A percentile compares a stretch with the other conserved stretches of the same genome.
Conservation (phyloP, 2,888 invertebrate genomes). For the Drosophila eohydei region DNA sequence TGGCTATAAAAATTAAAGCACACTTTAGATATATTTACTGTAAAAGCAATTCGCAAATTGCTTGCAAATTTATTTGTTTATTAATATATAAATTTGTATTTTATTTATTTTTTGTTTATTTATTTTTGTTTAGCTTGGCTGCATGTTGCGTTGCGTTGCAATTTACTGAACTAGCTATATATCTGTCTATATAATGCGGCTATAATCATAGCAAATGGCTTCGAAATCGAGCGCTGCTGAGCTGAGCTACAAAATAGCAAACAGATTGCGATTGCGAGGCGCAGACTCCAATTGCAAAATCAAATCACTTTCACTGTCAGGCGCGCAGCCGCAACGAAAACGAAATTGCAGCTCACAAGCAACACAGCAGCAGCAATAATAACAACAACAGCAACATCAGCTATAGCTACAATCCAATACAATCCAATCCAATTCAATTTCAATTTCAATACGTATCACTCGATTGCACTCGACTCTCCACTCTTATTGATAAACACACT, state of each 20-base stretch:
- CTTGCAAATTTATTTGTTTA: conserved; percentile 46
- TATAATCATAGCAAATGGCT: conserved; percentile 45
- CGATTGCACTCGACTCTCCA: conserved; percentile 47
- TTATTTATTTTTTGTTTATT: conserved; percentile 26
- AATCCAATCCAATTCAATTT: conserved; percentile 35
- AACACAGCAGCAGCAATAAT: conserved; percentile 25
- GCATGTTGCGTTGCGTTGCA: conserved; percentile 21
- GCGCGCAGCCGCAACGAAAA: conserved; percentile 55
- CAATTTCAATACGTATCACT: conserved; percentile 40
- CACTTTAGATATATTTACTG: conserved; percentile 30
- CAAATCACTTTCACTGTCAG: conserved; percentile 83
- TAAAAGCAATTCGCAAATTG: conserved; percentile 29
- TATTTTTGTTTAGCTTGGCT: conserved; percentile 47
- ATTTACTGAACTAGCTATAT: conserved; percentile 2
- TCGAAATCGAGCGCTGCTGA: conserved; percentile 32
- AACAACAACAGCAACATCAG: conserved; percentile 22
- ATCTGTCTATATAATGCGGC: conserved; percentile 22
- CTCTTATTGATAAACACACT: conserved; percentile 34
- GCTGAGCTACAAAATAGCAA: conserved; percentile 45
- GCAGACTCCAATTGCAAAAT: conserved; percentile 77
- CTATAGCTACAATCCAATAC: conserved; percentile 20
- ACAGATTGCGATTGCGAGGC: conserved; percentile 45
- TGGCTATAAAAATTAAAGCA: conserved; percentile 38
- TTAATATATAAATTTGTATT: background rate
- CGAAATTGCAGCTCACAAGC: conserved; percentile 54